Conservation (phyloP, 2,113 vertebrate species). For the Chaetodon auriga region DNA sequence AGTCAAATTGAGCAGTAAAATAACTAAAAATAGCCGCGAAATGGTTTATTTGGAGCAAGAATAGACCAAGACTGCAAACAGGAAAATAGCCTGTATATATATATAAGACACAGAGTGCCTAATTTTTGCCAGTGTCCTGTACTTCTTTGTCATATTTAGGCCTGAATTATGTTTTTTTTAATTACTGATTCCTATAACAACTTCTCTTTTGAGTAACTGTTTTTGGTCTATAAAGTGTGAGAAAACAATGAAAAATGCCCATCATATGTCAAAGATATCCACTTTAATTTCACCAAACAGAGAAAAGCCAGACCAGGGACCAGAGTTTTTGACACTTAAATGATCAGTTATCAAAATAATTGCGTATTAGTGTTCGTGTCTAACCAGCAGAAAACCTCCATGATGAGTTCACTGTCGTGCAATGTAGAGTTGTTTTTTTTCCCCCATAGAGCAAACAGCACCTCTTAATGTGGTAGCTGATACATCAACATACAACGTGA, state of each 20-base stretch:
- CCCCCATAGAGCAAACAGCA: neutral
- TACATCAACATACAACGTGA: constrained; percentile 2
- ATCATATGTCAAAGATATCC: neutral
- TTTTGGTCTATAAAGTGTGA: neutral
- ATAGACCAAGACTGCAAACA: neutral
- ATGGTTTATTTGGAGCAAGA: constrained; percentile 9
- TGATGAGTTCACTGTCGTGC: neutral
- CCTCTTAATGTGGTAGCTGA: neutral
- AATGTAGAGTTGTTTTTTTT: neutral
- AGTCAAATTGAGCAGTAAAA: constrained; percentile 14
- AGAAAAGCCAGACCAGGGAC: neutral
- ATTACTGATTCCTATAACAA: neutral
- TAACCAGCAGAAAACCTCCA: neutral
- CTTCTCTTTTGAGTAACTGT: neutral
- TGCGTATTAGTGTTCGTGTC: too few species aligned
- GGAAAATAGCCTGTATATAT: neutral
- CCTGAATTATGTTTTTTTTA: neutral
- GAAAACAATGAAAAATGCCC: constrained; percentile 3
- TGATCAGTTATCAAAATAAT: too few species aligned
- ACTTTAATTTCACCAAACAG: neutral
- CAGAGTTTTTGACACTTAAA: neutral
- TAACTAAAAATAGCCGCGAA: constrained; percentile 9
- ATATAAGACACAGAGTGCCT: neutral
- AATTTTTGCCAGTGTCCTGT: neutral
- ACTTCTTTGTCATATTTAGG: neutral